phyloP scores from a whole-genome alignment of 2,888 invertebrate genomes.

The Platynereis dumerilii region DNA sequence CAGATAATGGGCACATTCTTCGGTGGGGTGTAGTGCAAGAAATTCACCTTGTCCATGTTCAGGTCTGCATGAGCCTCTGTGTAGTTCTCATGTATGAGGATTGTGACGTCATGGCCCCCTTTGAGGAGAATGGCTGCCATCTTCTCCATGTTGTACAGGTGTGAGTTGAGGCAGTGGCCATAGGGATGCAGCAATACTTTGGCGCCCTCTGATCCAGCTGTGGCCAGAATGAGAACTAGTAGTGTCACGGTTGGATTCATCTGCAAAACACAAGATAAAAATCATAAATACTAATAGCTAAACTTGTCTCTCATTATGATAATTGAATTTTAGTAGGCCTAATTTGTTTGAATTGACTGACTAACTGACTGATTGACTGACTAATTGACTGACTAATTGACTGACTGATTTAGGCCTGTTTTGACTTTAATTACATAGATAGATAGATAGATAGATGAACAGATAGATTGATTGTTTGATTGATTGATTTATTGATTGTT shows the following conservation, averaged over 20 bases:
- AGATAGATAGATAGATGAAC: no score
- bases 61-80: conserved; percentile 13
- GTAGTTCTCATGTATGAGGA: conserved; percentile 22
- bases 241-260: neutral
- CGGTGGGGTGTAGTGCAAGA: conserved; percentile 14
- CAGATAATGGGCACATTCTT: conserved; percentile 16
- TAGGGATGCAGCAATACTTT: conserved; percentile 26
- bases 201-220: neutral
- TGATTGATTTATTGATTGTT: no score
- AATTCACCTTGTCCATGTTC: conserved; percentile 15
- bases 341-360: no score
- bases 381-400: no score
- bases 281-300: no score
- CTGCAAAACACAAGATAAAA: no score
- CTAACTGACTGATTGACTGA: no score
- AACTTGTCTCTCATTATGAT: no score
- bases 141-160: conserved; percentile 30
- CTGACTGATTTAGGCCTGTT: no score
- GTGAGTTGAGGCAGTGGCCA: conserved; percentile 30
- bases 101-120: conserved; percentile 25
- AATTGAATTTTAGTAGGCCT: no score
- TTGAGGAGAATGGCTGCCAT: conserved; percentile 20
- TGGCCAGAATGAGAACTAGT: neutral
- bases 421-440: no score
- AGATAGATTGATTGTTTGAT: no score